Conservation (phyloP, 2,888 invertebrate genomes). For the Norana najaformis region DNA sequence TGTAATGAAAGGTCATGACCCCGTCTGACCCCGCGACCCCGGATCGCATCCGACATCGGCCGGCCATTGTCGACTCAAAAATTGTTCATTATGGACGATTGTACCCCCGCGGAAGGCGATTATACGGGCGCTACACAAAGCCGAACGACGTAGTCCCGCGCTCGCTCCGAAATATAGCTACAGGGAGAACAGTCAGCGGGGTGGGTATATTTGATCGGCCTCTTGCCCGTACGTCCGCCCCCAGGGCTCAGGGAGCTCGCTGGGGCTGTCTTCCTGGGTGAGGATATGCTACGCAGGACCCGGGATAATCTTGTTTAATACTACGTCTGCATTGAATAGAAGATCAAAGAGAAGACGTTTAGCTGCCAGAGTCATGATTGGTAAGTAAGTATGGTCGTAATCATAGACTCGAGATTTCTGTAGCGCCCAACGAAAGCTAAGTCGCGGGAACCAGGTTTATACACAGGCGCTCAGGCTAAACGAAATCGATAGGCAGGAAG, state of each 20-base stretch:
- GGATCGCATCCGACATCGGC: not conserved
- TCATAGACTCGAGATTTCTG: too few species aligned
- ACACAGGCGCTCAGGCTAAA: too few species aligned
- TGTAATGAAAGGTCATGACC: constrained; percentile 20
- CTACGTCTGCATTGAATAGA: not conserved
- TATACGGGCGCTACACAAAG: not conserved
- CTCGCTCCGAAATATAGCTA: not conserved
- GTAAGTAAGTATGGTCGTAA: not conserved
- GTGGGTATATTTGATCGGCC: constrained; percentile 1
- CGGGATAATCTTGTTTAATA: not conserved
- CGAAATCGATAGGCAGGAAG: too few species aligned
- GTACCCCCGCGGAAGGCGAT: not conserved
- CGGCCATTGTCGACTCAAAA: not conserved
- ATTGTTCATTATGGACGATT: constrained; percentile 4
- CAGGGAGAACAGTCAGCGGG: not conserved
- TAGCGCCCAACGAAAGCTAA: too few species aligned
- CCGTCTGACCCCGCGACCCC: not conserved
- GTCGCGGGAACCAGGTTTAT: too few species aligned
- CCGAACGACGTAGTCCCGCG: not conserved
- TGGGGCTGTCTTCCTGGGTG: not conserved
- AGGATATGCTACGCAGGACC: too few species aligned
- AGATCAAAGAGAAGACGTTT: not conserved
- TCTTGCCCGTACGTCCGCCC: not conserved
- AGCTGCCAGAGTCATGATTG: not conserved
- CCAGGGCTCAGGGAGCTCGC: not conserved